phyloP scores from a whole-genome alignment of 2,888 invertebrate species.

The Chrysolina oricalcia region DNA sequence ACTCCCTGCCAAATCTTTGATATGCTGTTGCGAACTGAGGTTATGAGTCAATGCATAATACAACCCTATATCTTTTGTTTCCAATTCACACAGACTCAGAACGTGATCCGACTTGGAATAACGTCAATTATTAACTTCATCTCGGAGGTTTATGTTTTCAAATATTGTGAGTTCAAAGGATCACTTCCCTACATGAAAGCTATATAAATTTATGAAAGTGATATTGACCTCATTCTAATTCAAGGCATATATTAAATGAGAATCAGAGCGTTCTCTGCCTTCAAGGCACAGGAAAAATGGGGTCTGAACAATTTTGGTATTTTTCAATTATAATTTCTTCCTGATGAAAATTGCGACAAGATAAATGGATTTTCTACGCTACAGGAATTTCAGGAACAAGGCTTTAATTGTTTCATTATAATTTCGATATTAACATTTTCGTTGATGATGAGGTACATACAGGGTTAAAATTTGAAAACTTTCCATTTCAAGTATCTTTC shows the following conservation, averaged over 20 bases:
- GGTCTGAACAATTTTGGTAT: not conserved
- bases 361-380: not conserved
- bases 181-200: slow-evolving; percentile 55
- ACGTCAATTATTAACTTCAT: slow-evolving; percentile 48
- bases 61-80: slow-evolving; percentile 35
- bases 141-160: slow-evolving; percentile 47
- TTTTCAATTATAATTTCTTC: not conserved
- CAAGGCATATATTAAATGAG: slow-evolving; percentile 18
- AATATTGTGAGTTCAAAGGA: slow-evolving; percentile 54
- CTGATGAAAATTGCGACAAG: not conserved
- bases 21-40: slow-evolving; percentile 32
- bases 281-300: not conserved
- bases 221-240: slow-evolving; percentile 41
- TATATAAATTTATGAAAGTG: slow-evolving; percentile 62
- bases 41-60: slow-evolving; percentile 37
- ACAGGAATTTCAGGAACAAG: not conserved
- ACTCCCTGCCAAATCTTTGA: not conserved
- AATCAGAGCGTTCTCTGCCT: not conserved
- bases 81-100: slow-evolving; percentile 40
- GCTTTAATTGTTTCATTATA: not conserved
- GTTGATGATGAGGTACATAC: no score
- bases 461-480: no score
- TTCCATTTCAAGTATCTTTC: no score
- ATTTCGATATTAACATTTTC: not conserved
- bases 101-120: slow-evolving; percentile 46